Percentiles rank a stretch among this genome's conserved stretches.
phyloP scores from a whole-genome alignment of 2,797 vertebrate species.

The Enoplosus armatus region DNA sequence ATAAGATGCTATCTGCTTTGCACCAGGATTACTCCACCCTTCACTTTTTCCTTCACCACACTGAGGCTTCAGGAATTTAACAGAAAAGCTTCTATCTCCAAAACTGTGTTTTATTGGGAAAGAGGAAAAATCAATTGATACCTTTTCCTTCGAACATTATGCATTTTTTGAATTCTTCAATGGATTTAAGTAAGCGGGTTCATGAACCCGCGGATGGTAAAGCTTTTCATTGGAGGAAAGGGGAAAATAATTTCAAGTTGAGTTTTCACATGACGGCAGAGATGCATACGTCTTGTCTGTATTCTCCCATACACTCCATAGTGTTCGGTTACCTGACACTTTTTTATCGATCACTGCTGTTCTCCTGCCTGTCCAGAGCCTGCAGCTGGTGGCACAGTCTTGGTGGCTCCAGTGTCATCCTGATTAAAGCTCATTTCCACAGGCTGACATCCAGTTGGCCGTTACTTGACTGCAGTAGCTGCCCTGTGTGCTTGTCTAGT shows the following conservation, averaged over 20 bases:
- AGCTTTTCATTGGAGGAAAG: background rate
- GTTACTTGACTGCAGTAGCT: slow-evolving; percentile 26
- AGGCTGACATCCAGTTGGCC: background rate
- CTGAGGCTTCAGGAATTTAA: background rate
- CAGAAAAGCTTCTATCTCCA: background rate
- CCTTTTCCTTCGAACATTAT: background rate
- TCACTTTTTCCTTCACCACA: background rate
- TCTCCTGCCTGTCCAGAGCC: slow-evolving; percentile 6
- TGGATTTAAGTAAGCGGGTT: background rate
- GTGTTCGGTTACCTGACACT: slow-evolving; percentile 14
- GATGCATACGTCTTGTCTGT: background rate
- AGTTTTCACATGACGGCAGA: background rate
- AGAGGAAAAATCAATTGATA: background rate
- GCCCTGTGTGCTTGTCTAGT: background rate
- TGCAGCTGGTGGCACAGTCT: slow-evolving; percentile 16
- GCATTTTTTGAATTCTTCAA: slow-evolving; percentile 5
- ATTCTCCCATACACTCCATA: background rate
- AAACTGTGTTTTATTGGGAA: background rate
- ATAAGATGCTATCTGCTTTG: background rate
- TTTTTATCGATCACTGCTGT: slow-evolving; percentile 17
- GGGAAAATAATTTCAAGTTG: background rate
- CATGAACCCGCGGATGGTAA: background rate
- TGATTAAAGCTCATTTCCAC: slow-evolving; percentile 37
- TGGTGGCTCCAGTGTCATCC: slow-evolving; percentile 22
- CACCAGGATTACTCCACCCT: background rate